phyloP scores from a whole-genome alignment of 92 coral and sea anemone genomes.

The Zoanthus sansibaricus region DNA sequence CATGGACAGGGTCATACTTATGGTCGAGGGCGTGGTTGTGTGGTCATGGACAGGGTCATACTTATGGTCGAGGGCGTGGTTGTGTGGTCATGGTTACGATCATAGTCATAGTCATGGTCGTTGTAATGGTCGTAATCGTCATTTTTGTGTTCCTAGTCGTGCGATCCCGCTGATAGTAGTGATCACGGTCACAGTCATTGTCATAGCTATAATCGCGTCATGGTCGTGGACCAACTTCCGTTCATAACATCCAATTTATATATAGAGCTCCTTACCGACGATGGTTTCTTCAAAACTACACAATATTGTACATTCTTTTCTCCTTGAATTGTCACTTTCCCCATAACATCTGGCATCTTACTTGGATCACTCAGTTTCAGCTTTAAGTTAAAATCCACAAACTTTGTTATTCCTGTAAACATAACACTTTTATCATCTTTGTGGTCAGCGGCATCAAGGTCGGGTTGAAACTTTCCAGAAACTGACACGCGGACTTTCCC shows the following conservation, averaged over 20 bases:
- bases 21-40: too few relatives aligned
- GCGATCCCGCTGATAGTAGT: too few relatives aligned
- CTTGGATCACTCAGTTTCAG: constrained; percentile 90
- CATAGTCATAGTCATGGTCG: too few relatives aligned
- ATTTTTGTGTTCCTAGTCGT: too few relatives aligned
- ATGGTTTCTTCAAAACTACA: constrained; percentile 79
- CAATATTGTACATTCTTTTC: constrained; percentile 68
- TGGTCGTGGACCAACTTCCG: too few relatives aligned
- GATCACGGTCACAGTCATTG: too few relatives aligned
- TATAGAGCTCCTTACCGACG: constrained; percentile 56
- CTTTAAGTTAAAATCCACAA: constrained; percentile 85
- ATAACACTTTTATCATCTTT: constrained; percentile 79
- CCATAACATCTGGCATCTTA: constrained; percentile 83
- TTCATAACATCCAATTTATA: background rate
- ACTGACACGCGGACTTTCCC: constrained; percentile 85
- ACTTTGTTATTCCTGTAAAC: constrained; percentile 83
- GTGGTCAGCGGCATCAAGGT: constrained; percentile 88
- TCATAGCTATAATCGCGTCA: too few relatives aligned
- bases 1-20: too few relatives aligned
- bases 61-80: too few relatives aligned
- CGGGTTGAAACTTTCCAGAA: constrained; percentile 87
- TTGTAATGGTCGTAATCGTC: too few relatives aligned
- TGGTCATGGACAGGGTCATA: too few relatives aligned
- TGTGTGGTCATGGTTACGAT: too few relatives aligned
- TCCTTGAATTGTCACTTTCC: constrained; percentile 80